Evolutionary conservation across 2,797 vertebrate species (phyloP).

Genomic region (Urosaurus nigricauda): DNA sequence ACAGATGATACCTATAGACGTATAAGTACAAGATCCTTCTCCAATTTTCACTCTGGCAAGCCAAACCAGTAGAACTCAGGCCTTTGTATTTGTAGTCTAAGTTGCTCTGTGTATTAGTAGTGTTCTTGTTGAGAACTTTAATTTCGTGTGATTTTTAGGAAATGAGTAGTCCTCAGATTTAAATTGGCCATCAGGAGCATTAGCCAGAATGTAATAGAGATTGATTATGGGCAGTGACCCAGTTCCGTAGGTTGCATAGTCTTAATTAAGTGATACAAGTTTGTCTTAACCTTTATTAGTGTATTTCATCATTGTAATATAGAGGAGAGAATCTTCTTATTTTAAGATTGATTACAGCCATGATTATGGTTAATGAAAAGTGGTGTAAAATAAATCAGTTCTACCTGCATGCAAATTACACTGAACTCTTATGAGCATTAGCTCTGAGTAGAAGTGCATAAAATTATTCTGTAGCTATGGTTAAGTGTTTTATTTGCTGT

Average conservation of each 20-base stretch:
- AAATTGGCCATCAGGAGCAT: background rate
- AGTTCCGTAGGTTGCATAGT: background rate
- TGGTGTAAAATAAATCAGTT: background rate
- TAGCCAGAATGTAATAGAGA: background rate
- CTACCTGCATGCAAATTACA: background rate
- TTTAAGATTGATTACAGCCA: conserved; percentile 12
- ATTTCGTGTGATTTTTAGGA: background rate
- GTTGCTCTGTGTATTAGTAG: background rate
- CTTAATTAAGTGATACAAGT: conserved; percentile 1
- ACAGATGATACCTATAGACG: too few relatives aligned
- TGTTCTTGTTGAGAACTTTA: background rate
- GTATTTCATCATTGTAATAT: conserved; percentile 3
- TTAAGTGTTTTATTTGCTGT: background rate
- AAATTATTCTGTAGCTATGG: background rate
- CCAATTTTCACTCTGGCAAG: too few relatives aligned
- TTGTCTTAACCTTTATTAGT: background rate
- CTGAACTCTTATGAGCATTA: background rate
- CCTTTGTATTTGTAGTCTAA: background rate
- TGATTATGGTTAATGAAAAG: background rate
- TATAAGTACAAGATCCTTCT: too few relatives aligned
- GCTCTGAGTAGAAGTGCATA: too few relatives aligned
- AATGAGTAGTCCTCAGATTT: background rate
- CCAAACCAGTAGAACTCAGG: too few relatives aligned
- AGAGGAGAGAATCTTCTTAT: background rate
- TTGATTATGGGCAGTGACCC: background rate